Evolutionary conservation across 2,797 vertebrate genomes (phyloP).

Genomic region (Sebastes minor): DNA sequence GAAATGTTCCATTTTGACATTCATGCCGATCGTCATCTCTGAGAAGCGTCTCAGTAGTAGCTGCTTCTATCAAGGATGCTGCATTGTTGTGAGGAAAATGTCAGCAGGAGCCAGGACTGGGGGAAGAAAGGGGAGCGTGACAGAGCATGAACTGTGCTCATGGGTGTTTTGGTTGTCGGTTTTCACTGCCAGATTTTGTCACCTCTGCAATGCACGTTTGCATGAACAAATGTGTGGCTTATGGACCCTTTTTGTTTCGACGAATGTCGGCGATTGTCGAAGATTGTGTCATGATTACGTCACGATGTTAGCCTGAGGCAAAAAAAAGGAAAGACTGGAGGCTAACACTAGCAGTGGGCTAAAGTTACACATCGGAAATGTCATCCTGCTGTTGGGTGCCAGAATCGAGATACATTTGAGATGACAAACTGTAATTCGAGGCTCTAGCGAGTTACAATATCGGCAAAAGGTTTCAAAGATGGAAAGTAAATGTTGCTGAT

Average conservation of each 20-base stretch:
- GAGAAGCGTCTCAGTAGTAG: constrained; percentile 27
- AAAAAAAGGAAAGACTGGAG: background rate
- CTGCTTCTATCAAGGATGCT: constrained; percentile 10
- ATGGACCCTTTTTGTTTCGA: background rate
- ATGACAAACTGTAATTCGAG: too few relatives aligned
- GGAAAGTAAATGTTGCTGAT: too few relatives aligned
- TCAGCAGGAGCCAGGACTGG: constrained; percentile 13
- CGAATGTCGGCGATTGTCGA: too few relatives aligned
- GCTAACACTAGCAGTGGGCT: background rate
- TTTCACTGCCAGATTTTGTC: background rate
- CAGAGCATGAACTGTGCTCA: constrained; percentile 7
- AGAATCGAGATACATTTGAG: too few relatives aligned
- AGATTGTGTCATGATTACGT: background rate
- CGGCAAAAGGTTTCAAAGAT: too few relatives aligned
- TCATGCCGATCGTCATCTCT: constrained; percentile 38
- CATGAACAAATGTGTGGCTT: background rate
- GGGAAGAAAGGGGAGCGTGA: background rate
- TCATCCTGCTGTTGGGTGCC: too few relatives aligned
- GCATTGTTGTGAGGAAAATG: constrained; percentile 38
- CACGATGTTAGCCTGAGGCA: background rate
- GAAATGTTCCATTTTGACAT: constrained; percentile 69
- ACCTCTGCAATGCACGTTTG: background rate
- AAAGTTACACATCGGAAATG: too few relatives aligned
- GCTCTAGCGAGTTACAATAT: too few relatives aligned
- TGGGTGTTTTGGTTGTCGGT: constrained; percentile 9